phyloP scores from a whole-genome alignment of 30 jellyfish, hydroid and myxozoan species.

The Cassiopea xamachana region DNA sequence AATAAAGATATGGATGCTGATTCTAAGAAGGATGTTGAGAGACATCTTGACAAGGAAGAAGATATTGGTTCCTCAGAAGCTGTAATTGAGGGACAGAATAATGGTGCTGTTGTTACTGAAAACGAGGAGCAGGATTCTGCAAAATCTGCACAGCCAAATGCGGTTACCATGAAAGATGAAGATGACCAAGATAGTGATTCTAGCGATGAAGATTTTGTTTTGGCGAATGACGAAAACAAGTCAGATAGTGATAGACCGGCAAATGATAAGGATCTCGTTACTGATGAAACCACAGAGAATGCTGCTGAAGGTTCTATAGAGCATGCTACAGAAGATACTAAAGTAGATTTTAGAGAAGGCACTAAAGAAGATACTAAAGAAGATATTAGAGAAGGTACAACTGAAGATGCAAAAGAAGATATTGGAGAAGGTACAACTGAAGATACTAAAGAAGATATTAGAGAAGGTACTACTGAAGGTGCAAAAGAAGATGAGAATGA shows the following conservation, averaged over 20 bases:
- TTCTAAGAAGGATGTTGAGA: too few relatives aligned
- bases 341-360: too few relatives aligned
- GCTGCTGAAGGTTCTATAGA: too few relatives aligned
- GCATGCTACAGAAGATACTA: too few relatives aligned
- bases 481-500: not conserved
- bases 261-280: too few relatives aligned
- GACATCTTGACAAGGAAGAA: not conserved
- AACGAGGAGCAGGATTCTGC: conserved; percentile 3
- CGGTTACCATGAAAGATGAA: not conserved
- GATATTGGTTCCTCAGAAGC: not conserved
- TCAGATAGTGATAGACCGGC: too few relatives aligned
- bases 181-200: conserved; percentile 12
- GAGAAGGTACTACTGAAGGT: conserved; percentile 3
- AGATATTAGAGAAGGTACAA: too few relatives aligned
- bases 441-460: not conserved
- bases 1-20: not conserved
- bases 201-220: not conserved
- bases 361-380: too few relatives aligned
- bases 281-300: too few relatives aligned
- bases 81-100: not conserved
- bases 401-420: not conserved
- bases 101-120: not conserved
- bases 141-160: not conserved
- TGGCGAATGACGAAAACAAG: not conserved
- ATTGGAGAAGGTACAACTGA: not conserved